Evolutionary conservation across 2,113 vertebrate species (phyloP).

Genomic region (Dunckerocampus dactyliophorus): DNA sequence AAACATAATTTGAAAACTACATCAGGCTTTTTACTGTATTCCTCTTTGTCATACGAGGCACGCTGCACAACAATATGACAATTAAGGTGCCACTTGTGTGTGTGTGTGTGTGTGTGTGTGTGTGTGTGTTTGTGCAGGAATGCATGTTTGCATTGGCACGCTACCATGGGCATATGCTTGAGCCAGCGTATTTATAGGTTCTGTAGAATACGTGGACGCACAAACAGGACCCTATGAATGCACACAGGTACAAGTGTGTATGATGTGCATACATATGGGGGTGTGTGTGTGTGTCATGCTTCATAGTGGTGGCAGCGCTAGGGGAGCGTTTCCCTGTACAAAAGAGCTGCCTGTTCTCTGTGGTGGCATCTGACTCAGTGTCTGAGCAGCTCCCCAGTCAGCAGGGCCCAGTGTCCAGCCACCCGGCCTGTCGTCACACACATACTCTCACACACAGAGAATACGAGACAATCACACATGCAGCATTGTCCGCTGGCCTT

Average conservation of each 20-base stretch:
- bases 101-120: too few relatives aligned
- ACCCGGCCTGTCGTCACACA: slow-evolving; percentile 51
- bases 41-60: slow-evolving; percentile 6
- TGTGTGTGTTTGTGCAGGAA: too few relatives aligned
- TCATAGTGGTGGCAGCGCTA: slow-evolving; percentile 36
- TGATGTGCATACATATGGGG: not conserved
- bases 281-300: slow-evolving; percentile 18
- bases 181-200: not conserved
- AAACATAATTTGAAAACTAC: too few relatives aligned
- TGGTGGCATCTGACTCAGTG: slow-evolving; percentile 71
- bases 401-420: slow-evolving; percentile 58
- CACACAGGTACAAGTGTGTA: slow-evolving; percentile 21
- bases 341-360: slow-evolving; percentile 61
- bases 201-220: slow-evolving; percentile 19
- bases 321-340: slow-evolving; percentile 59
- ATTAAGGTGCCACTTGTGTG: slow-evolving; percentile 22
- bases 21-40: not conserved
- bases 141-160: not conserved
- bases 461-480: slow-evolving; percentile 36
- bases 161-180: slow-evolving; percentile 1
- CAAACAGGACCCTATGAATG: slow-evolving; percentile 17
- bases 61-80: slow-evolving; percentile 17
- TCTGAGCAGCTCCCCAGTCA: slow-evolving; percentile 70
- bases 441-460: slow-evolving; percentile 28
- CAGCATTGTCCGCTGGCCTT: slow-evolving; percentile 33